These are phyloP conservation scores for Percina caprodes DNA, from an alignment of 2,113 vertebrate species.

Conservation along the genomic window DNA sequence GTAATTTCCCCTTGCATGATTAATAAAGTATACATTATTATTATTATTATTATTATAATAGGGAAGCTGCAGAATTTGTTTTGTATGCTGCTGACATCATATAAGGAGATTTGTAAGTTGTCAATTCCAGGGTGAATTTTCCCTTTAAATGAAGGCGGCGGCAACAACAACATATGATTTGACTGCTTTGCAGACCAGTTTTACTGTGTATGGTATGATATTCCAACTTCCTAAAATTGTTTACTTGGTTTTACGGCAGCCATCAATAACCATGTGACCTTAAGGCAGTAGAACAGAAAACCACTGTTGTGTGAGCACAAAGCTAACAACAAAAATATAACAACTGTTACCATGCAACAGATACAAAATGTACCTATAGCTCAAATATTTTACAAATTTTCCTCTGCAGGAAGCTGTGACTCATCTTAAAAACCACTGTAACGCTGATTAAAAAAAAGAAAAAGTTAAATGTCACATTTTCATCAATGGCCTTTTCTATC, in stretches of 20 bases:
- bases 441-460: neutral
- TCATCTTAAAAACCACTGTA: neutral
- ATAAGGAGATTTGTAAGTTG: neutral
- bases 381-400: neutral
- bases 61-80: slow-evolving; percentile 11
- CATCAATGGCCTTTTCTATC: neutral
- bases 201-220: neutral
- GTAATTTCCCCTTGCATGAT: no score
- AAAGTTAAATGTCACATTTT: neutral
- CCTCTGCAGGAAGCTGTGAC: neutral
- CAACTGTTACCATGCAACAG: neutral
- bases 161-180: neutral
- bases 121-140: neutral
- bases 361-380: neutral
- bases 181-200: neutral
- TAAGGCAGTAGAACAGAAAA: neutral
- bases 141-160: neutral
- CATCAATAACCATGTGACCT: neutral
- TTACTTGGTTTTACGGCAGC: neutral
- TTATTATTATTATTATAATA: no score
- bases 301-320: slow-evolving; percentile 5
- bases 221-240: slow-evolving; percentile 15
- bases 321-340: neutral
- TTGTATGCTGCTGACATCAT: neutral
- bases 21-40: no score